Conservation (phyloP, 2,797 vertebrate genomes). For the Phaenicophaeus curvirostris region DNA sequence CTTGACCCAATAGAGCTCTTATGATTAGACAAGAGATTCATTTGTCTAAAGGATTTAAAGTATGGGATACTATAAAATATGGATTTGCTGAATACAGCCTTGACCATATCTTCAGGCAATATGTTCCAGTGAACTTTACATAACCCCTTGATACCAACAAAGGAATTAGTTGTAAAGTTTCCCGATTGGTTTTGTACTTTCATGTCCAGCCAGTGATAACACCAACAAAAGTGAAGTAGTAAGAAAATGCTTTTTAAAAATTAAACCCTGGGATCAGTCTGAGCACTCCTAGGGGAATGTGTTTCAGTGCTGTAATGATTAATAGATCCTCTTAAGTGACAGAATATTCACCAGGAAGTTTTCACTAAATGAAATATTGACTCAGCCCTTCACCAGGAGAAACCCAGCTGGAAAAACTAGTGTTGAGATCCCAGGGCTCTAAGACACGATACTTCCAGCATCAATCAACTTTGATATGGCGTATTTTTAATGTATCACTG, state of each 20-base stretch:
- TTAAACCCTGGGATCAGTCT: constrained; percentile 78
- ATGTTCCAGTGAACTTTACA: constrained; percentile 86
- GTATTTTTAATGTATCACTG: constrained; percentile 37
- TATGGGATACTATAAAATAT: constrained; percentile 69
- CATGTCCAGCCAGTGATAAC: constrained; percentile 89
- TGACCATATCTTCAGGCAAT: constrained; percentile 75
- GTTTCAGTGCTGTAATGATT: constrained; percentile 82
- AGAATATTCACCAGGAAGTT: constrained; percentile 90
- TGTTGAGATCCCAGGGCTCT: constrained; percentile 66
- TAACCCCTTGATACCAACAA: constrained; percentile 87
- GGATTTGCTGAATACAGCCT: constrained; percentile 73
- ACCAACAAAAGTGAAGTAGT: constrained; percentile 85
- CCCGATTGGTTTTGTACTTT: constrained; percentile 81
- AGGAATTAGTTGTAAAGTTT: constrained; percentile 87
- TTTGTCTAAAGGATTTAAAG: constrained; percentile 70
- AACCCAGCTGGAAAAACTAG: constrained; percentile 79
- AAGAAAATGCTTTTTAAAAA: constrained; percentile 82
- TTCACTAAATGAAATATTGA: constrained; percentile 90
- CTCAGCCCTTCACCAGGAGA: constrained; percentile 72
- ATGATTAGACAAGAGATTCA: constrained; percentile 68
- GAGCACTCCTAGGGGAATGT: constrained; percentile 81
- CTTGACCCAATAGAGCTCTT: constrained; percentile 42
- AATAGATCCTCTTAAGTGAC: constrained; percentile 83
- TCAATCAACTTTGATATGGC: constrained; percentile 70
- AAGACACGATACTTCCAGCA: constrained; percentile 64